Evolutionary conservation across 2,888 invertebrate species (phyloP).

Genomic region (Caenorhabditis sulstoni): DNA sequence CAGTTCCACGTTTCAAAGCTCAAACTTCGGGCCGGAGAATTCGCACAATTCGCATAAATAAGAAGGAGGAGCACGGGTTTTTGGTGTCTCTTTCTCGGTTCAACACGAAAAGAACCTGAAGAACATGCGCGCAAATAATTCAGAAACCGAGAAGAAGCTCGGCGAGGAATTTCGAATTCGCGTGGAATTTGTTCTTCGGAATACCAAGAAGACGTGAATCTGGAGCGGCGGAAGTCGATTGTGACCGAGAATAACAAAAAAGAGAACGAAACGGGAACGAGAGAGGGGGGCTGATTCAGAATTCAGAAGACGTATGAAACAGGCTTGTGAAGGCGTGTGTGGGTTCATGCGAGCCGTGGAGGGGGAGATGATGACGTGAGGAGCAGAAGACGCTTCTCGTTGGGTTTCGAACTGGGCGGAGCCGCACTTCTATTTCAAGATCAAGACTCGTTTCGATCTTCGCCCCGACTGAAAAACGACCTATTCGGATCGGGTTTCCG

Average conservation of each 20-base stretch:
- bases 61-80: slow-evolving; percentile 26
- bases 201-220: slow-evolving; percentile 42
- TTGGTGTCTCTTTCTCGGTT: slow-evolving; percentile 21
- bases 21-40: slow-evolving; percentile 23
- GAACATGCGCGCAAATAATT: slow-evolving; percentile 20
- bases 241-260: not conserved
- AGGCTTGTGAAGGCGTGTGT: too few relatives aligned
- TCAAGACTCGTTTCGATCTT: slow-evolving; percentile 22
- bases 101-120: not conserved
- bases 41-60: too few relatives aligned
- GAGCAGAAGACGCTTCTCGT: too few relatives aligned
- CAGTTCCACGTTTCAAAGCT: slow-evolving; percentile 23
- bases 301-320: too few relatives aligned
- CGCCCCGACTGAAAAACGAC: slow-evolving; percentile 22
- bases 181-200: slow-evolving; percentile 42
- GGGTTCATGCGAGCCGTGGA: too few relatives aligned
- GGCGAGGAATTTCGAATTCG: slow-evolving; percentile 28
- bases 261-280: not conserved
- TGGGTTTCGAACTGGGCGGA: not conserved
- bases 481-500: slow-evolving; percentile 30
- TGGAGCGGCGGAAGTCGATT: slow-evolving; percentile 6
- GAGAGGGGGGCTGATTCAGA: not conserved
- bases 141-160: slow-evolving; percentile 16
- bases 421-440: not conserved
- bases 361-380: too few relatives aligned